phyloP scores from a whole-genome alignment of 2,797 vertebrate species.

The Premnoplex brunnescens region DNA sequence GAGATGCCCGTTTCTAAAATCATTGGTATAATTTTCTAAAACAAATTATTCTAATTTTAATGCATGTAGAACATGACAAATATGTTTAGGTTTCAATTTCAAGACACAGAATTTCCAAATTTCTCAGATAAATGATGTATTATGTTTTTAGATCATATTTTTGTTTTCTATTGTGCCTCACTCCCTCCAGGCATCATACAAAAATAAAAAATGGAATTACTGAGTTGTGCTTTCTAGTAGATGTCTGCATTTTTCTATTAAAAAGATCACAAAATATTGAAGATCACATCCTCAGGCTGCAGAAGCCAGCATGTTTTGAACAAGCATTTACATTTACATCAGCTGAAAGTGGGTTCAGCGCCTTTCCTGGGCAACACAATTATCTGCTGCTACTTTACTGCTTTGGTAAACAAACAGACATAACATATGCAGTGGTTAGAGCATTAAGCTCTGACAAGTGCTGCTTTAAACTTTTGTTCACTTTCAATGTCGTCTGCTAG shows the following conservation, averaged over 20 bases:
- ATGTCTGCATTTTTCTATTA: background rate
- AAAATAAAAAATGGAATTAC: fast-evolving
- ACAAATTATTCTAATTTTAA: background rate
- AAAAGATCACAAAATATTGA: background rate
- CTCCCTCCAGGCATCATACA: fast-evolving
- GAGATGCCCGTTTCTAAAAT: background rate
- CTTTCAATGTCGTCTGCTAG: background rate
- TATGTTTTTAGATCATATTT: background rate
- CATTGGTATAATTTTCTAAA: background rate
- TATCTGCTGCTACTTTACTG: background rate
- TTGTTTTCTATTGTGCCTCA: background rate
- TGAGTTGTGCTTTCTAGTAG: background rate
- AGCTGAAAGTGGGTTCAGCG: background rate
- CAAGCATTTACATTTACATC: background rate
- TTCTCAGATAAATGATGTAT: background rate
- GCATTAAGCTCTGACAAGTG: background rate
- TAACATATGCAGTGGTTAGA: background rate
- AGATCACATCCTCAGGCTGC: background rate
- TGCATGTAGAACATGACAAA: background rate
- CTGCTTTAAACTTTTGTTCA: background rate
- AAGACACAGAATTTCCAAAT: background rate
- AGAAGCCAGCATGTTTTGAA: background rate
- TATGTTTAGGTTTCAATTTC: background rate
- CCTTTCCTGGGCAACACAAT: background rate
- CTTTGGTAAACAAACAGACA: background rate